Conservation (phyloP, 2,113 vertebrate species). For the Hydrolagus affinis region DNA sequence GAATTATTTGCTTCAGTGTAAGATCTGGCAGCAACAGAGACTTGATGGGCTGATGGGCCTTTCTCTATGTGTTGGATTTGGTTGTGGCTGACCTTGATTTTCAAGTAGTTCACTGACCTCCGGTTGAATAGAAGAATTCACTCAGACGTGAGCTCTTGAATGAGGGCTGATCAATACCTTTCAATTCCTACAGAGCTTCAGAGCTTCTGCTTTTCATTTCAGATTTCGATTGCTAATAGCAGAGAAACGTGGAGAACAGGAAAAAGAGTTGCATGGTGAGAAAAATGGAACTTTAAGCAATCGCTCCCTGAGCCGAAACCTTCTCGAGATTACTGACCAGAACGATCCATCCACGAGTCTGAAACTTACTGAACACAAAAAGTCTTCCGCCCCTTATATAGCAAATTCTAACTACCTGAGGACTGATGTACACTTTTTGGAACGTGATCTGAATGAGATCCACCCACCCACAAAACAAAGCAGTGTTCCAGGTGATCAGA, state of each 20-base stretch:
- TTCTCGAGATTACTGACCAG: background rate
- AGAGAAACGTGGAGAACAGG: slow-evolving; percentile 57
- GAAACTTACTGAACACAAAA: too few species aligned
- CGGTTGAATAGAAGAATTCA: background rate
- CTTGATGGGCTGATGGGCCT: too few species aligned
- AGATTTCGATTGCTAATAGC: slow-evolving; percentile 68
- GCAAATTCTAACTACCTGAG: too few species aligned
- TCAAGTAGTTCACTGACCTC: background rate
- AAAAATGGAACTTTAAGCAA: background rate
- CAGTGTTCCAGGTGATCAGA: too few species aligned
- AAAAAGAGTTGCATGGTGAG: slow-evolving; percentile 56
- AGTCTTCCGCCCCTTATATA: too few species aligned
- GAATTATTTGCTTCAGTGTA: too few species aligned
- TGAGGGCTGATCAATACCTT: too few species aligned
- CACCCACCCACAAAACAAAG: background rate
- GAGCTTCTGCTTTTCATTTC: slow-evolving; percentile 39
- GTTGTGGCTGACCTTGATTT: too few species aligned
- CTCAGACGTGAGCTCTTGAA: too few species aligned
- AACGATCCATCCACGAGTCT: too few species aligned
- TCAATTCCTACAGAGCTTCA: background rate
- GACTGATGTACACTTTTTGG: background rate
- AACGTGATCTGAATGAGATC: background rate
- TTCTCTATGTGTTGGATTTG: too few species aligned
- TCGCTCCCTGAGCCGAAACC: background rate
- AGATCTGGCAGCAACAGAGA: too few species aligned